Evolutionary conservation across 2,797 vertebrate species (phyloP).

Genomic region (Brachyalestes nurse): DNA sequence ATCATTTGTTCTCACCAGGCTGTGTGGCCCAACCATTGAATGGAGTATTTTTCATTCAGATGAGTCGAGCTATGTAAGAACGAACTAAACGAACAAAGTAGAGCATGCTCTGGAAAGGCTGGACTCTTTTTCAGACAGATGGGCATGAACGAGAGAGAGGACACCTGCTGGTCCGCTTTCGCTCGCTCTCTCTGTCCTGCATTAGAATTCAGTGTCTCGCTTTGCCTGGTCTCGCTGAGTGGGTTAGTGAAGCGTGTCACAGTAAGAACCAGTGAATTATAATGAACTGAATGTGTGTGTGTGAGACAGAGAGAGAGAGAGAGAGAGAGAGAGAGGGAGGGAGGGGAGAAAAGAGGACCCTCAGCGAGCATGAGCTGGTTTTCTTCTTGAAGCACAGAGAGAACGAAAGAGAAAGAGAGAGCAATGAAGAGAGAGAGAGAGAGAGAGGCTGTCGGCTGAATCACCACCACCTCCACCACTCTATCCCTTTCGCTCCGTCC

Average conservation of each 20-base stretch:
- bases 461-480: conserved; percentile 63
- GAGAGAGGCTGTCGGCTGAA: conserved; percentile 58
- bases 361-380: conserved; percentile 48
- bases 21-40: conserved; percentile 35
- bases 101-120: conserved; percentile 51
- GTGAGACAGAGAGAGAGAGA: conserved; percentile 54
- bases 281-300: conserved; percentile 72
- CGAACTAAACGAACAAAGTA: conserved; percentile 54
- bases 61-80: conserved; percentile 39
- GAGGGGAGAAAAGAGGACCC: conserved; percentile 50
- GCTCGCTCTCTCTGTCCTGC: conserved; percentile 53
- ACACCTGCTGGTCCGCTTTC: conserved; percentile 74
- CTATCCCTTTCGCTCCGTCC: conserved; percentile 45
- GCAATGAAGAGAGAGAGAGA: conserved; percentile 32
- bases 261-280: conserved; percentile 76
- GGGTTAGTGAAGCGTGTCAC: conserved; percentile 77
- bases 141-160: conserved; percentile 62
- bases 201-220: conserved; percentile 78
- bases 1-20: conserved; percentile 38
- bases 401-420: conserved; percentile 34
- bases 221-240: conserved; percentile 71
- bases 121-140: conserved; percentile 57
- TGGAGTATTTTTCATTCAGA: conserved; percentile 37
- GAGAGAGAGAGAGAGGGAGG: conserved; percentile 50
- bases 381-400: conserved; percentile 46